Base-by-base conservation (phyloP, 2,888 invertebrate genomes). In the Alviniconcha strummeri region DNA sequence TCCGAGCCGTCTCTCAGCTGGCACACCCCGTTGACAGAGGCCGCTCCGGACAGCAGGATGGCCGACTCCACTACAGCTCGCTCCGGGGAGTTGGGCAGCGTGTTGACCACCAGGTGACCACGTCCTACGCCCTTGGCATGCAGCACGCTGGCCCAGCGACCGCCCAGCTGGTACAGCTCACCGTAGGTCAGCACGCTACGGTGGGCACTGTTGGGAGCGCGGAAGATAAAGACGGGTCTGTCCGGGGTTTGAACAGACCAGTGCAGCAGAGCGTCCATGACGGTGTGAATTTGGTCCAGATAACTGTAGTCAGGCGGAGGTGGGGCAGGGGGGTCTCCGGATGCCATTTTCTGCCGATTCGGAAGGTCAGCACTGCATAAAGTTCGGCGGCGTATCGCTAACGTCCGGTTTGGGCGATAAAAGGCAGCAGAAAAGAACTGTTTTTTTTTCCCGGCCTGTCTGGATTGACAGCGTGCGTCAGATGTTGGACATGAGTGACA, bases 1-100 rank as follows among this genome's bases (percentile, higher is more conserved):
- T 82, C 82, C 1, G 82, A 82, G 60, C 60, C 82, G 69, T 82
- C 82, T 7, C 15, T 52, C 76, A 76, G 64, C 76, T 71, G 67
- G n/a, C 80, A 80, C 56, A 80, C n/a, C 11, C 71, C 80, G 57
- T 69, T 52, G n/a, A 80, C 80, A 19, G 52, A 56, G 56, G 80
- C 55, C 4, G 80, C 80, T 55, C 80, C 80, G 6, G 71, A 54
- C 72, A 80, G 56, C 13, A 80, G 71, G 13, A 71, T 71, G 55
- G 80, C 69, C 52, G 71, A 7, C 19, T 80, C 80, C 80, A 80
- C 80, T 9, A 80, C 71, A 19, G 57, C 80, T 11, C 80, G 56
- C 19, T 80, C 80, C 2, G 80, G 80, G 55, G 71, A 80, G 80
- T 80, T 80, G 55, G 80, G 80, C 19, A 80, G 71, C 6, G 72